Percentiles rank a stretch among this genome's conserved stretches.
phyloP scores from a whole-genome alignment of 2,113 vertebrate genomes.

The Struthidea cinerea region DNA sequence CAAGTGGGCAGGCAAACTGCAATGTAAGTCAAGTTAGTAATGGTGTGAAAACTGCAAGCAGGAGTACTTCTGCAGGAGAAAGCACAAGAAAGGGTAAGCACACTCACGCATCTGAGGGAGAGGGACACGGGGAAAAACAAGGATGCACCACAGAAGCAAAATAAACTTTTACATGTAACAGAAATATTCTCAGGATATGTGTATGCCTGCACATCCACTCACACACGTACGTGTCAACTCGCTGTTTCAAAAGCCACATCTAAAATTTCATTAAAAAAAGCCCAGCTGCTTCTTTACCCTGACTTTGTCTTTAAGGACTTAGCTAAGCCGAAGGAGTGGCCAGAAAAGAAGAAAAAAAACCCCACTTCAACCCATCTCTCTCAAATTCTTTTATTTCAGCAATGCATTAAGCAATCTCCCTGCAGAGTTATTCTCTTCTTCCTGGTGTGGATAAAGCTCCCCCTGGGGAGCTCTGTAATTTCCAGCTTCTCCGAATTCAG shows the following conservation, averaged over 20 bases:
- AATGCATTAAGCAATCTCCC: slow-evolving; percentile 99
- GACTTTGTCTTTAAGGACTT: slow-evolving; percentile 89
- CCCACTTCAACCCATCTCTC: slow-evolving; percentile 93
- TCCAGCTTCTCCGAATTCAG: slow-evolving; percentile 99
- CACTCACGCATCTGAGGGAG: background rate
- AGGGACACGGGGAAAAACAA: slow-evolving; percentile 54
- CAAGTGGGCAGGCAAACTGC: background rate
- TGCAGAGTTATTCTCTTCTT: slow-evolving; percentile 98
- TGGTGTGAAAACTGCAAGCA: background rate
- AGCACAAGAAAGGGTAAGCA: background rate
- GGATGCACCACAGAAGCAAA: slow-evolving; percentile 46
- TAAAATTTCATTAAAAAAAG: slow-evolving; percentile 94
- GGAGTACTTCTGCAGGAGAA: slow-evolving; percentile 57
- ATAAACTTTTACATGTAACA: slow-evolving; percentile 83
- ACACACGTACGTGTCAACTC: slow-evolving; percentile 65
- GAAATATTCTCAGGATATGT: slow-evolving; percentile 75
- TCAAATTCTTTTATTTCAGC: slow-evolving; percentile 99
- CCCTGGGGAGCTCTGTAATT: slow-evolving; percentile 98
- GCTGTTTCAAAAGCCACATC: slow-evolving; percentile 86
- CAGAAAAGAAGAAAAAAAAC: slow-evolving; percentile 70
- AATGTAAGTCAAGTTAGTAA: background rate
- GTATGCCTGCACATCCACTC: slow-evolving; percentile 47
- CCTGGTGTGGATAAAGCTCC: slow-evolving; percentile 99
- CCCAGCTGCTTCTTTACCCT: slow-evolving; percentile 85
- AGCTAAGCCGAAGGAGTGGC: slow-evolving; percentile 94